These are phyloP conservation scores for Mactra quadrangularis DNA, from an alignment of 1,140 invertebrate genomes.

Conservation along the genomic window DNA sequence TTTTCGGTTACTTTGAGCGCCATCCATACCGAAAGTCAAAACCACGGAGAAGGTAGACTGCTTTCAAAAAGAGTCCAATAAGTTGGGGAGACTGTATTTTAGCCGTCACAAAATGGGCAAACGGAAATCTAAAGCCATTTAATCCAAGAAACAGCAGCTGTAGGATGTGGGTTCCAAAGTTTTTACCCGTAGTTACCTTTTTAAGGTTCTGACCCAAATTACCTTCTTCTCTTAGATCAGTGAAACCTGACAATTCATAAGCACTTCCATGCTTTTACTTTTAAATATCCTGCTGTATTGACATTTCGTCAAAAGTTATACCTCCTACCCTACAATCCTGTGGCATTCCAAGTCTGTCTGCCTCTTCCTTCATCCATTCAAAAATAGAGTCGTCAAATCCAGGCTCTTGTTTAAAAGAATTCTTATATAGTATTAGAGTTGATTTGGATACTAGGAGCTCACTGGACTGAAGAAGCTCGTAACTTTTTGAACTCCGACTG, in stretches of 20 bases:
- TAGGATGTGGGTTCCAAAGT: slow-evolving; percentile 17
- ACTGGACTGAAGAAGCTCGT: not conserved
- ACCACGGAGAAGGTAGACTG: slow-evolving; percentile 17
- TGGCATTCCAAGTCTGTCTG: not conserved
- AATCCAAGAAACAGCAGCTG: slow-evolving; percentile 54
- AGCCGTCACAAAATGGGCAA: slow-evolving; percentile 30
- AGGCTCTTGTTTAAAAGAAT: not conserved
- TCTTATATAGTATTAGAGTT: slow-evolving; percentile 24
- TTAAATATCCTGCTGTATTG: too few species aligned
- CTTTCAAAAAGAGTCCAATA: slow-evolving; percentile 56
- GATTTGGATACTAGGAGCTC: slow-evolving; percentile 1
- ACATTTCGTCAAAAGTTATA: too few species aligned
- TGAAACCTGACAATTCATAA: too few species aligned
- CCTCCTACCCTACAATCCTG: too few species aligned
- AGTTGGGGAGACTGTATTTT: slow-evolving; percentile 45
- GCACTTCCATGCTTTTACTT: too few species aligned
- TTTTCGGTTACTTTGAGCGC: slow-evolving; percentile 55
- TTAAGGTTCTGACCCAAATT: too few species aligned
- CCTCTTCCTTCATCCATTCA: slow-evolving; percentile 4
- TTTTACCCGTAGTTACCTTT: too few species aligned
- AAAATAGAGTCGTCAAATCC: slow-evolving; percentile 23
- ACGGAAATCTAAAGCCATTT: slow-evolving; percentile 55
- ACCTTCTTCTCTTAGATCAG: too few species aligned
- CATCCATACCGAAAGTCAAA: slow-evolving; percentile 58
- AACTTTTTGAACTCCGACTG: slow-evolving; percentile 16